These are phyloP conservation scores for Cephalotes varians DNA, from an alignment of 2,888 invertebrate genomes.

Conservation along the genomic window DNA sequence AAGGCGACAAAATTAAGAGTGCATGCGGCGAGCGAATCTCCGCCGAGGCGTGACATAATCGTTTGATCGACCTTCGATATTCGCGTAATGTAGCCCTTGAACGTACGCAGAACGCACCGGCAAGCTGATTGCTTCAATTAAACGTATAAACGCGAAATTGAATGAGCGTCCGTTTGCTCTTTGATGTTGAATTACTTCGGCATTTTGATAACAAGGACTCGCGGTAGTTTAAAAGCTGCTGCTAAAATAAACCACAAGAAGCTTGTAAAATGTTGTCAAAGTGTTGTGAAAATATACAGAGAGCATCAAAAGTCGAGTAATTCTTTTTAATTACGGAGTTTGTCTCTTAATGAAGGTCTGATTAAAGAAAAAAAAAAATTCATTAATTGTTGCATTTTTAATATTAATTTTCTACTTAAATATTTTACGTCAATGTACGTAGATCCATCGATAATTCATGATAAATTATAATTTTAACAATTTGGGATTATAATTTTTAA, in stretches of 20 bases:
- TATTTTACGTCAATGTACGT: background rate
- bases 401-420: background rate
- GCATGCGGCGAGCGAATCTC: constrained; percentile 17
- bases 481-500: constrained; percentile 1
- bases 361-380: background rate
- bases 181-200: constrained; percentile 39
- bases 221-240: constrained; percentile 22
- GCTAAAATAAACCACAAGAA: background rate
- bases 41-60: constrained; percentile 37
- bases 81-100: background rate
- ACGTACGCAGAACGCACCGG: background rate
- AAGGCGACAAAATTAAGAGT: constrained; percentile 64
- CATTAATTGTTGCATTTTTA: background rate
- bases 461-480: background rate
- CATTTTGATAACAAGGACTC: constrained; percentile 36
- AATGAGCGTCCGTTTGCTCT: constrained; percentile 28
- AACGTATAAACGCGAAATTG: constrained; percentile 41
- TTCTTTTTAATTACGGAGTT: background rate
- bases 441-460: background rate
- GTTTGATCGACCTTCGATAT: constrained; percentile 45
- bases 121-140: constrained; percentile 41
- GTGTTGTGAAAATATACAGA: background rate
- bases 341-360: background rate
- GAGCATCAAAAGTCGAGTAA: background rate
- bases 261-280: background rate